Base-by-base conservation (phyloP, 2,888 invertebrate genomes). In the Thyatira batis region DNA sequence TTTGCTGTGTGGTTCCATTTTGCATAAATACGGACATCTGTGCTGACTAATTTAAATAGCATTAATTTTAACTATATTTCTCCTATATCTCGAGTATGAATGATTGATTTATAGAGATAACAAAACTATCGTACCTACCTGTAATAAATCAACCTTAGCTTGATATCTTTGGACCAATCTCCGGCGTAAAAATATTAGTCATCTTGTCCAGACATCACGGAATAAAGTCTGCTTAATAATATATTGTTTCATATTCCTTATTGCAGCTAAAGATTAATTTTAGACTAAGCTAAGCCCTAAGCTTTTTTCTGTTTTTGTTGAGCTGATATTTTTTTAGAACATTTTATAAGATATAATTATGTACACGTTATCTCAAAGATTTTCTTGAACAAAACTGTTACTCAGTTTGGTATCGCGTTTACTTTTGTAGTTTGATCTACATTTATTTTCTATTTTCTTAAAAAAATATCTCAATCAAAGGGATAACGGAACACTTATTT, bases 71-170 rank as follows among this genome's bases (percentile, higher is more conserved):
- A 46, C 9, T n/a, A 9, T 46, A 46, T 44, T 20, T 30, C 11
- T 30, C 30, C 8, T 10, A 30, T 11, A 45, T 45, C 45, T n/a
- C 11, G 23, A 23, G 21, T 21, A 45, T 45, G 1, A 27, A 20
- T 30, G 57, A 52, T 59, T 65, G 71, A 72, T 69, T 66, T 72
- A 71, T 66, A 55, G 56, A 53, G 51, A 56, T 58, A 65, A 59
- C 59, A 61, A 62, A 59, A 43, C 53, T 63, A 61, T 63, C 55
- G 27, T 48, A 48, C 48, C 49, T 48, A 48, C 48, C 49, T 25
- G 44, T 61, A 50, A 72, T 76, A 73, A 71, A 74, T 75, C 74
- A 72, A 65, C 60, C 64, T 54, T 57, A 58, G 57, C 57, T 60
- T 20, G 1, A 27, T 59, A 54, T 51, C 48, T 51, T 58, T 56